A percentile compares a stretch with the other conserved stretches of the same genome.
Evolutionary conservation across 2,113 vertebrate genomes (phyloP).

Genomic region (Equus przewalskii): DNA sequence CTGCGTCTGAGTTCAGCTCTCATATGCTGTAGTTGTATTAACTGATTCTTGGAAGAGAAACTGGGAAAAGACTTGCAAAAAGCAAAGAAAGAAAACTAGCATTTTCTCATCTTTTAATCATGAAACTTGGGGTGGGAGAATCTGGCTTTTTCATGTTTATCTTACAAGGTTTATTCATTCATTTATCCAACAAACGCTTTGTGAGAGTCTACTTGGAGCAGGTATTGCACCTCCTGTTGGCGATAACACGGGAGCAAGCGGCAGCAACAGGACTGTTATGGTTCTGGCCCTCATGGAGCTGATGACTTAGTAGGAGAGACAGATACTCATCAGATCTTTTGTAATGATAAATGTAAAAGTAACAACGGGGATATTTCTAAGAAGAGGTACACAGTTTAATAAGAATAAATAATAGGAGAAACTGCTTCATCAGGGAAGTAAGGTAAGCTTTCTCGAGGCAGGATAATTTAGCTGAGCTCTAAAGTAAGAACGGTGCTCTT

Average conservation of each 20-base stretch:
- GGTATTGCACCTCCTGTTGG: neutral
- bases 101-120: neutral
- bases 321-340: neutral
- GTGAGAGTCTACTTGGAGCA: neutral
- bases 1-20: neutral
- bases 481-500: neutral
- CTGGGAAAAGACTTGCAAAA: neutral
- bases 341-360: neutral
- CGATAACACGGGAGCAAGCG: neutral
- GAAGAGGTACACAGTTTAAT: neutral
- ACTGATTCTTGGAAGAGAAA: slow-evolving; percentile 36
- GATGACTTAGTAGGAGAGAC: rapidly evolving
- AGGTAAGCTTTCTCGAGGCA: neutral
- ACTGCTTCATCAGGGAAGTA: neutral
- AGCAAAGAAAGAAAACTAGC: neutral
- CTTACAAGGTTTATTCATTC: neutral
- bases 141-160: neutral
- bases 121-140: neutral
- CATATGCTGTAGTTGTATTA: neutral
- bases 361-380: neutral
- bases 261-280: rapidly evolving
- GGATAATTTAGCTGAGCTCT: neutral
- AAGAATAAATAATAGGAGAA: neutral
- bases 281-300: neutral
- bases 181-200: neutral